Evolutionary conservation across 2,797 vertebrate species (phyloP), one percentile per base, ranked within the genome.

Genomic region (Ptychobarbus kaznakovi): DNA sequence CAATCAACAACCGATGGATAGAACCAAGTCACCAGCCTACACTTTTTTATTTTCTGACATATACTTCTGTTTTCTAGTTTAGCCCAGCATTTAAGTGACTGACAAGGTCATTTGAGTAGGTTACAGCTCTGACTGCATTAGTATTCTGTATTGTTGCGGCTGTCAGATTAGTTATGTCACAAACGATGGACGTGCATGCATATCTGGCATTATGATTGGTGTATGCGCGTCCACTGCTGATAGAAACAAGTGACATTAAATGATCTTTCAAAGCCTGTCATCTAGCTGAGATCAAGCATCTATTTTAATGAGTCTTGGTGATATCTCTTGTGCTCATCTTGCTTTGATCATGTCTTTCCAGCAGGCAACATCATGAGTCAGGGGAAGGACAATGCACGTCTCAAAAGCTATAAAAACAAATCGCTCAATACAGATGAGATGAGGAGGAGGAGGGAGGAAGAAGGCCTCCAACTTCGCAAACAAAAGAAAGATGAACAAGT

Each of bases 391-490:
- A 99, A 98, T 93, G 97, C 97, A 91, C 96, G 98, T 90, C 95
- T 99, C 91, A 98, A 98, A 91, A 99, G 98, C 96, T 99, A 99
- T 91, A 99, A 99, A 94, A 99, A 99, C 95, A 99, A 99, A 92
- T 99, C 98, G 61, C 95, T 99, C 81, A 99, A 99, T 91, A 96
- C 98, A 56, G 98, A 99, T 35, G 98, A 99, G 90, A 99, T 99
- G 98, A 96, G 98, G 84, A 96, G 98, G 49, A 96, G 98, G 92
- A 96, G 98, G 89, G 98, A 99, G 90, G 98, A 99, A 88, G 98
- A 99, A 93, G 98, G 98, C 46, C 93, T 99, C 75, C 98, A 99
- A 91, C 95, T 99, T 63, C 95, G 98, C 53, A 99, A 99, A 94
- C 98, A 99, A 88, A 99, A 99, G 91, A 96, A 98, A 89, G 98